A percentile compares a stretch with the other conserved stretches of the same genome.
These are phyloP conservation scores for Trachelus stipa DNA, from an alignment of 2,888 invertebrate species.

Conservation along the genomic window DNA sequence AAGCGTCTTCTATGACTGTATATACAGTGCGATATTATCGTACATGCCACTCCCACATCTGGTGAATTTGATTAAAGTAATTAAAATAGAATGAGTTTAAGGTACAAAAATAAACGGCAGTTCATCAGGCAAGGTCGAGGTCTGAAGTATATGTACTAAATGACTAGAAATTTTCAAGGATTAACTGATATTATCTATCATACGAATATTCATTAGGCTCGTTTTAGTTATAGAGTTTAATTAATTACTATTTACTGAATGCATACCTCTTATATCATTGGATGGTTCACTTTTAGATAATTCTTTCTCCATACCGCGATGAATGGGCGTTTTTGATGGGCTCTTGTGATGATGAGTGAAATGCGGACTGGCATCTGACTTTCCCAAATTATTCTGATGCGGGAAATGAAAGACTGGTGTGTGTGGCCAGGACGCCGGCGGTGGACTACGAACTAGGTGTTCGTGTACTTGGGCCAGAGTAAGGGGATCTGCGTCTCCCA, in stretches of 20 bases:
- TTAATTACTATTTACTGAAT: not conserved
- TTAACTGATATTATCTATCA: not conserved
- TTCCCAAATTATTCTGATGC: conserved; percentile 64
- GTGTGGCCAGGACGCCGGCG: conserved; percentile 81
- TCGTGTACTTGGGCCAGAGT: conserved; percentile 84
- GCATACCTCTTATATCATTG: conserved; percentile 57
- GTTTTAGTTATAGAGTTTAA: not conserved
- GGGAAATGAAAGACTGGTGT: conserved; percentile 73
- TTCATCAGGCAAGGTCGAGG: not conserved
- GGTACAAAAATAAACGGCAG: not conserved
- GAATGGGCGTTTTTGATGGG: conserved; percentile 50
- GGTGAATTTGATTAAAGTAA: not conserved
- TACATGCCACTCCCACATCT: not conserved
- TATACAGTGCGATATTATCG: not conserved
- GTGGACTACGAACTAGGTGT: conserved; percentile 85
- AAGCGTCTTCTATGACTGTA: not conserved
- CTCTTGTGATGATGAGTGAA: conserved; percentile 46
- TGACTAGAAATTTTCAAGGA: not conserved
- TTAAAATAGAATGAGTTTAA: not conserved
- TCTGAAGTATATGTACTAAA: not conserved
- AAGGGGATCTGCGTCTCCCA: conserved; percentile 77
- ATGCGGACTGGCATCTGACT: conserved; percentile 22
- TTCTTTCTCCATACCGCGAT: conserved; percentile 50
- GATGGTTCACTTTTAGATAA: conserved; percentile 59
- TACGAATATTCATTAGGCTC: too few species aligned